phyloP scores from a whole-genome alignment of 2,113 vertebrate genomes.

The Willisornis vidua region DNA sequence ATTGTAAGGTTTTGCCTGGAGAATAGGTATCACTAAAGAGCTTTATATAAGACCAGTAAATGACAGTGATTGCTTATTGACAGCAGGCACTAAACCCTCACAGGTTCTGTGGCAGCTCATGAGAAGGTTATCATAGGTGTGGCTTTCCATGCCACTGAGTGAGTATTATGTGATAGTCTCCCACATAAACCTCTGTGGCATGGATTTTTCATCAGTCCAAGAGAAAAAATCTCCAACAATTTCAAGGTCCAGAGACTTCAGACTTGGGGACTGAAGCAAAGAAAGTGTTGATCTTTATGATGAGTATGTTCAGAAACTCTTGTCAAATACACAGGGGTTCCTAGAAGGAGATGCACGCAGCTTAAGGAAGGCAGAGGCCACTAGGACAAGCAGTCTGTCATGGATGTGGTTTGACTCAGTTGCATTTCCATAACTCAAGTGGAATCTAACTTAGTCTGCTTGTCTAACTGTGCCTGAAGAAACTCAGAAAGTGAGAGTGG shows the following conservation, averaged over 20 bases:
- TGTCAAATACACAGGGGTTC: background rate
- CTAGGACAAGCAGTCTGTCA: background rate
- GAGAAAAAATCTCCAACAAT: background rate
- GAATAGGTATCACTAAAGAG: background rate
- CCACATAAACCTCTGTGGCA: background rate
- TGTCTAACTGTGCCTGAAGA: background rate
- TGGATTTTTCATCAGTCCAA: background rate
- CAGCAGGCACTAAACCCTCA: background rate
- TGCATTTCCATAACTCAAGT: background rate
- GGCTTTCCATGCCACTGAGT: background rate
- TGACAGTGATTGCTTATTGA: background rate
- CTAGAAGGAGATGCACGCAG: background rate
- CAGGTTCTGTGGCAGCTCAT: background rate
- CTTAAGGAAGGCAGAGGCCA: background rate
- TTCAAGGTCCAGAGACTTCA: background rate
- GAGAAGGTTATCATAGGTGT: background rate
- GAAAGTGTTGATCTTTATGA: background rate
- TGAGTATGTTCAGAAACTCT: background rate
- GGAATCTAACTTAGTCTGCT: background rate
- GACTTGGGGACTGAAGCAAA: background rate
- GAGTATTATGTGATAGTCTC: background rate
- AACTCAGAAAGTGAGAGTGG: background rate
- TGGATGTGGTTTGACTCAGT: background rate
- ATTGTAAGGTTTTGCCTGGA: background rate
- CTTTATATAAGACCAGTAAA: background rate